Conservation (phyloP, 2,888 invertebrate species). For the Panopea generosa region DNA sequence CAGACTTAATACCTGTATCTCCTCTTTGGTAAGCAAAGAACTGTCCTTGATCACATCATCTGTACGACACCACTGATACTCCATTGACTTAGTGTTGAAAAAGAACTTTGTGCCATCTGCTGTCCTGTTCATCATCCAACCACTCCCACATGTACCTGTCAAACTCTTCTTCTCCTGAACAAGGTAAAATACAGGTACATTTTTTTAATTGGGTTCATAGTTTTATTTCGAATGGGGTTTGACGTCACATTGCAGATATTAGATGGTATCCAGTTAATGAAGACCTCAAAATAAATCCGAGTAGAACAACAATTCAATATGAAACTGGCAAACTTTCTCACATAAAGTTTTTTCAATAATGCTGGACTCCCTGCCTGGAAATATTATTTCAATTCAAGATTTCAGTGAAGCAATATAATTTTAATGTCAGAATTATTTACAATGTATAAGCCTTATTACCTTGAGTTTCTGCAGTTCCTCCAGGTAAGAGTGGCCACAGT, state of each 20-base stretch:
- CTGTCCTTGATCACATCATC: constrained; percentile 81
- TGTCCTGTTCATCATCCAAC: constrained; percentile 84
- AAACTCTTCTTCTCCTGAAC: constrained; percentile 56
- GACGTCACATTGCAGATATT: too few species aligned
- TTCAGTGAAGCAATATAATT: not conserved
- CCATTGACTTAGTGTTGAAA: constrained; percentile 80
- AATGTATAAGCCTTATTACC: constrained; percentile 37
- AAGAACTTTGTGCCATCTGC: constrained; percentile 81
- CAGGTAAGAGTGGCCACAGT: constrained; percentile 78
- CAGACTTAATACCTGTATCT: constrained; percentile 82
- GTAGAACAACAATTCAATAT: too few species aligned
- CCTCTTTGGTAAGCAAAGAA: constrained; percentile 82
- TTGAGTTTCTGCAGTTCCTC: constrained; percentile 70
- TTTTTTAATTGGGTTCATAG: not conserved
- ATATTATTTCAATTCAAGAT: not conserved
- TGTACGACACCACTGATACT: constrained; percentile 79
- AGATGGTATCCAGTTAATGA: too few species aligned
- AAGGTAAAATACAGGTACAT: not conserved
- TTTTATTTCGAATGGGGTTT: not conserved
- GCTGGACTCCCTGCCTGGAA: too few species aligned
- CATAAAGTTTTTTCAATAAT: too few species aligned
- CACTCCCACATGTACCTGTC: constrained; percentile 73
- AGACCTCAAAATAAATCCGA: too few species aligned
- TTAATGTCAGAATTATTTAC: not conserved
- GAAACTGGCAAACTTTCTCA: too few species aligned